Base-by-base conservation (phyloP, 2,113 vertebrate species). In the Dunckerocampus dactyliophorus region DNA sequence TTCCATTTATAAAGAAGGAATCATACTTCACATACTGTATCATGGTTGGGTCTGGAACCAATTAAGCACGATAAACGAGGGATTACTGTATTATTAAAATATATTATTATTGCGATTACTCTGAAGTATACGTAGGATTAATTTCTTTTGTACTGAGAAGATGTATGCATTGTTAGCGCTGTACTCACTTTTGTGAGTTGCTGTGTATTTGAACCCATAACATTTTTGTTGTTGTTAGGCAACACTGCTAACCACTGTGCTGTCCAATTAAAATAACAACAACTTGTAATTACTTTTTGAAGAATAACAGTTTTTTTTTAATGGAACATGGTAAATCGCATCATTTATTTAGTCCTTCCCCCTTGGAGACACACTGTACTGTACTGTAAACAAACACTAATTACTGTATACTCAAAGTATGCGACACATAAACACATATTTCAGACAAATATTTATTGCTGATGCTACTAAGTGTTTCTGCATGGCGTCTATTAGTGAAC, bases 401-500 rank as follows among this genome's bases (percentile, higher is more conserved):
- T 17, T 31, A 53, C 8, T 31, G 16, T 31, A 53, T 53, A 53
- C 15, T 45, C 20, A 13, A 15, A 22, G 56, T 20, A 22, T 19
- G 13, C 13, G 11, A 42, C 52, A 47, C 37, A 57, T 22, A 54
- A 49, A 34, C 20, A 37, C 12, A 17, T 63, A 22, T 22, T 47
- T 48, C 50, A 46, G 49, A 24, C 58, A 17, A 53, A 46, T 63
- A 42, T 39, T 31, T 69, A 65, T 62, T 15, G 34, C 52, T 31
- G 39, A 46, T 61, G 19, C 51, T 63, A 42, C 37, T 8, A 8
- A 46, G 59, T 22, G 14, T 65, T 49, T 64, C 34, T 67, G 53
- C n/a, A 49, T 16, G 37, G 22, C 4, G 12, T 65, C 50, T 58
- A 13, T 74, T 37, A 57, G 51, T 75, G 42, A 31, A 55, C 45